These are phyloP conservation scores for Prionace glauca DNA, from an alignment of 2,797 vertebrate species.

Conservation along the genomic window DNA sequence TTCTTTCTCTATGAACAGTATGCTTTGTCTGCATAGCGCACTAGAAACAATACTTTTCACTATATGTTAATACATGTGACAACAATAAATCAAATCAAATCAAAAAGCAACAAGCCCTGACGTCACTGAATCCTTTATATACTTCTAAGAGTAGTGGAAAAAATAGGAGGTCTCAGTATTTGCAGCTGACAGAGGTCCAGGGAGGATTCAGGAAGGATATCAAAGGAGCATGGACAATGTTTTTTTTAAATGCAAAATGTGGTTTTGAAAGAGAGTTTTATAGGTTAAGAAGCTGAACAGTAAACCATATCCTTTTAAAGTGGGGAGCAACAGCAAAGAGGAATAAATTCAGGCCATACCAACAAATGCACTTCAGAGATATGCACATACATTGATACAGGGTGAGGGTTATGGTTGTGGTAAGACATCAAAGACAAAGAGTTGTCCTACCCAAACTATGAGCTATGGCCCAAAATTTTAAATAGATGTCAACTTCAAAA, in stretches of 20 bases:
- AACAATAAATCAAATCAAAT: no score
- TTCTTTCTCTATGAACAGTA: no score
- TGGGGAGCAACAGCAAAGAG: neutral
- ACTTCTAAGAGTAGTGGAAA: neutral
- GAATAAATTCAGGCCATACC: neutral
- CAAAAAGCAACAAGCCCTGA: neutral
- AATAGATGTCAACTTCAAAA: neutral
- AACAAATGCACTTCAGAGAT: neutral
- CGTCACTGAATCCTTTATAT: neutral
- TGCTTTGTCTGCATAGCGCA: no score
- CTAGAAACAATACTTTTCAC: no score
- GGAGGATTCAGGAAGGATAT: neutral
- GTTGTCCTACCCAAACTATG: no score
- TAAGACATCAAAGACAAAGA: neutral
- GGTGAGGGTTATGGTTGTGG: neutral
- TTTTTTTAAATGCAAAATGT: neutral
- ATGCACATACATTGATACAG: neutral
- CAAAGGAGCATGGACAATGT: neutral
- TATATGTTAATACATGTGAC: no score
- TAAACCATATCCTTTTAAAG: neutral
- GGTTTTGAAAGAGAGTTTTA: neutral
- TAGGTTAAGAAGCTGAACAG: neutral
- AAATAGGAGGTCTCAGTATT: no score
- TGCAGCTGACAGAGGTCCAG: neutral
- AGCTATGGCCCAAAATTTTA: neutral